Evolutionary conservation across 1,140 invertebrate genomes (phyloP).

Genomic region (Fopius arisanus): DNA sequence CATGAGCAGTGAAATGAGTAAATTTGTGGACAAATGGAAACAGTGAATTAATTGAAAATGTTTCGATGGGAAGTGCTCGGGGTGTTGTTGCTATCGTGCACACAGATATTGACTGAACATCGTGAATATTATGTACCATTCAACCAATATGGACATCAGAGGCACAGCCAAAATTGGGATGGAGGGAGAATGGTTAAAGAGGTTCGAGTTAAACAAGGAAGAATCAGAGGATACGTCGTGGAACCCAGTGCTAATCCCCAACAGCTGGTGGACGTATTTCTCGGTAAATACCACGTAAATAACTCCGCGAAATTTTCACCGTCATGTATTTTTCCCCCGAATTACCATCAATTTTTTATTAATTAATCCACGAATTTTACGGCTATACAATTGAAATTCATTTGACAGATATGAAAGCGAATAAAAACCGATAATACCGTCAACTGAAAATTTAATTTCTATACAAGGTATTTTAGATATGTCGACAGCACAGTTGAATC

Average conservation of each 20-base stretch:
- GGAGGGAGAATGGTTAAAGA: constrained; percentile 49
- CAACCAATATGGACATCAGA: constrained; percentile 45
- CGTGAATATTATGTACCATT: constrained; percentile 46
- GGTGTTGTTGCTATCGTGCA: constrained; percentile 51
- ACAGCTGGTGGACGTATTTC: constrained; percentile 58
- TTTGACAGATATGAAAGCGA: no score
- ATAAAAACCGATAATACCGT: neutral
- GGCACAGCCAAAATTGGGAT: constrained; percentile 37
- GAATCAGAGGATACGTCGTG: constrained; percentile 52
- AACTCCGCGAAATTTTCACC: neutral
- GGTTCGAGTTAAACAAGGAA: constrained; percentile 56
- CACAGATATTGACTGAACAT: constrained; percentile 54
- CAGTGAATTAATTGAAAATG: constrained; percentile 42
- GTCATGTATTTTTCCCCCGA: neutral
- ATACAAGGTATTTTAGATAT: neutral
- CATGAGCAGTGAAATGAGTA: neutral
- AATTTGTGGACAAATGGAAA: neutral
- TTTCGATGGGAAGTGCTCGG: constrained; percentile 50
- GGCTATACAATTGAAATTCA: no score
- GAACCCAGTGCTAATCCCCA: constrained; percentile 46
- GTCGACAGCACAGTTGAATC: neutral
- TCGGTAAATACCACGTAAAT: constrained; percentile 47
- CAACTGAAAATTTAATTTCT: neutral
- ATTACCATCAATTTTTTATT: no score
- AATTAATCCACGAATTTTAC: no score